Evolutionary conservation across 1,140 invertebrate species (phyloP).

Genomic region (Leptinotarsa defecta): DNA sequence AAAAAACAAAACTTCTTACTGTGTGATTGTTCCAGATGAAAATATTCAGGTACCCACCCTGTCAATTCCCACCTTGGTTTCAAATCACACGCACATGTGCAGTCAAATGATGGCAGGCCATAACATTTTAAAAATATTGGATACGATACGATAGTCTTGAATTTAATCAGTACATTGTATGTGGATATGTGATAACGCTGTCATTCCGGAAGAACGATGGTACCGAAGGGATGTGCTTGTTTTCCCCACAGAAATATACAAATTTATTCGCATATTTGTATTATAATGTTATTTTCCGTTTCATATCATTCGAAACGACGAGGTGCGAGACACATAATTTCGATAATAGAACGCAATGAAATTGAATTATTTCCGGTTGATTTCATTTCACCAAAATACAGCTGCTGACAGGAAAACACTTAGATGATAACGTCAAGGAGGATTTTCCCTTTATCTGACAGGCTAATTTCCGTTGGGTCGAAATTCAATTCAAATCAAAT

Average conservation of each 20-base stretch:
- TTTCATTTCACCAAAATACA: background rate
- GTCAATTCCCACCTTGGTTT: background rate
- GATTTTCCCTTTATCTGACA: too few species aligned
- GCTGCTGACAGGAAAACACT: background rate
- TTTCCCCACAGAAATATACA: constrained; percentile 50
- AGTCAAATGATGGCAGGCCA: constrained; percentile 35
- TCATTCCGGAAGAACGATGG: constrained; percentile 51
- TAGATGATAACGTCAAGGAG: too few species aligned
- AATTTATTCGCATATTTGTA: constrained; percentile 48
- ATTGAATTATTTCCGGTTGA: constrained; percentile 19
- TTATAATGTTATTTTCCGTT: constrained; percentile 42
- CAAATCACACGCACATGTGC: constrained; percentile 44
- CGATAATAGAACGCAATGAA: constrained; percentile 23
- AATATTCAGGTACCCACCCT: too few species aligned
- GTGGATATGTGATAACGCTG: constrained; percentile 49
- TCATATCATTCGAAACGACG: constrained; percentile 2
- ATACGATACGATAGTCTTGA: constrained; percentile 44
- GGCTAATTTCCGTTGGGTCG: too few species aligned
- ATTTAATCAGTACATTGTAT: constrained; percentile 49
- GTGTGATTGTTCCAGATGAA: too few species aligned
- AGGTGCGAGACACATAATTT: constrained; percentile 18
- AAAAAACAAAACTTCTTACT: too few species aligned
- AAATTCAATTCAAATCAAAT: too few species aligned
- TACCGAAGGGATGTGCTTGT: constrained; percentile 45
- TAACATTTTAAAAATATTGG: constrained; percentile 47